A percentile compares a stretch with the other conserved stretches of the same genome.
Evolutionary conservation across 2,113 vertebrate genomes (phyloP).

Genomic region (Dascyllus trimaculatus): DNA sequence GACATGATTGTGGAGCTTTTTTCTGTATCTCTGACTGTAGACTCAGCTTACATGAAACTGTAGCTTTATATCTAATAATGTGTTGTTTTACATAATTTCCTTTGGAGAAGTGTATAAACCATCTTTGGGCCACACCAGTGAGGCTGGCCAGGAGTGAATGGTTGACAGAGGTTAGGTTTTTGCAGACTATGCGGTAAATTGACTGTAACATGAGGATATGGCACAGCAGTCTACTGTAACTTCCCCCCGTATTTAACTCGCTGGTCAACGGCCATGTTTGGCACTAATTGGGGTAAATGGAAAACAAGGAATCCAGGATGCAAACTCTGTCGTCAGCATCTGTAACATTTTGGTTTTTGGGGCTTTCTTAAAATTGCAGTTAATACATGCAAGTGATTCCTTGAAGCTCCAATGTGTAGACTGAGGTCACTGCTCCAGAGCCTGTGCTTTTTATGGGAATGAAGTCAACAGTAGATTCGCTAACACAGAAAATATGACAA

Average conservation of each 20-base stretch:
- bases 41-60: not conserved
- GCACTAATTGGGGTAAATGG: constrained; percentile 55
- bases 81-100: not conserved
- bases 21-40: not conserved
- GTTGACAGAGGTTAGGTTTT: constrained; percentile 47
- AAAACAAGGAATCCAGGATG: constrained; percentile 45
- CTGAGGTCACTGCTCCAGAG: constrained; percentile 18
- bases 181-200: constrained; percentile 40
- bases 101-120: constrained; percentile 7
- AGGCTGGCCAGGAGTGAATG: constrained; percentile 4
- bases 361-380: constrained; percentile 46
- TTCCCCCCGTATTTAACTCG: constrained; percentile 55
- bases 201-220: constrained; percentile 63
- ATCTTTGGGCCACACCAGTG: not conserved
- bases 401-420: constrained; percentile 26
- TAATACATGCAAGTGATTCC: constrained; percentile 58
- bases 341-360: constrained; percentile 44
- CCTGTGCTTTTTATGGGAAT: not conserved
- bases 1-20: too few relatives aligned
- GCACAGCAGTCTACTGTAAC: constrained; percentile 33
- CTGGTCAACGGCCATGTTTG: constrained; percentile 55
- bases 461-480: not conserved
- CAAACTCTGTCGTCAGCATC: constrained; percentile 63
- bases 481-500: not conserved
- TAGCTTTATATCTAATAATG: not conserved